Conservation (phyloP, 2,888 invertebrate species). For the Pseudococcus jackbeardsleyi region DNA sequence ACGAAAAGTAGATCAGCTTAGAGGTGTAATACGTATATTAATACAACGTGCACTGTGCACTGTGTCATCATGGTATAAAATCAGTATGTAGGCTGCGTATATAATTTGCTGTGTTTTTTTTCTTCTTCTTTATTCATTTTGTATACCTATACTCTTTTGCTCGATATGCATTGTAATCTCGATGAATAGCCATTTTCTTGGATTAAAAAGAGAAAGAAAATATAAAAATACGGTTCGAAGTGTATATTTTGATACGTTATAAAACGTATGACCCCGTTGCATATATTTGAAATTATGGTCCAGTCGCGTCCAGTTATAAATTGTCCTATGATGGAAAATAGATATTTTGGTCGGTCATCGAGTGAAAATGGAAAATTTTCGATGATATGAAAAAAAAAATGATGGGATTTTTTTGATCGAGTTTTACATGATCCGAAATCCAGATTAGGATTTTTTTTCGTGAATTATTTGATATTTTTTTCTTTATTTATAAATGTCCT, state of each 20-base stretch:
- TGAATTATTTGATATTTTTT: not conserved
- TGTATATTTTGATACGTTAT: not conserved
- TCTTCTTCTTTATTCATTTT: not conserved
- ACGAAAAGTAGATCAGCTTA: conserved; percentile 37
- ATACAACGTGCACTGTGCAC: not conserved
- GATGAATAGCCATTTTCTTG: conserved; percentile 36
- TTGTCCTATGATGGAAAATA: not conserved
- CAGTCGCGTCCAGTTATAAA: not conserved
- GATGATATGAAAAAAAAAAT: not conserved
- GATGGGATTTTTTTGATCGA: not conserved
- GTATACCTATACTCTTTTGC: not conserved
- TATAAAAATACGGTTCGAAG: not conserved
- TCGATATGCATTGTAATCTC: conserved; percentile 23
- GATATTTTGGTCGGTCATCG: not conserved
- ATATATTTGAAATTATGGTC: not conserved
- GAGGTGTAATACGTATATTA: conserved; percentile 39
- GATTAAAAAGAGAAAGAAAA: conserved; percentile 1
- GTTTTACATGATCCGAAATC: not conserved
- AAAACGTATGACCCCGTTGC: conserved; percentile 5
- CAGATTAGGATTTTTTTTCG: not conserved
- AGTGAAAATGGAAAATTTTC: not conserved
- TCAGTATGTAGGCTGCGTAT: conserved; percentile 42
- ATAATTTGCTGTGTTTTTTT: conserved; percentile 37
- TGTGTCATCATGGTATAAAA: conserved; percentile 17
- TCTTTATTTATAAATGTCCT: not conserved